Base-by-base conservation (phyloP, 2,797 vertebrate genomes). In the Rousettus madagascariensis region DNA sequence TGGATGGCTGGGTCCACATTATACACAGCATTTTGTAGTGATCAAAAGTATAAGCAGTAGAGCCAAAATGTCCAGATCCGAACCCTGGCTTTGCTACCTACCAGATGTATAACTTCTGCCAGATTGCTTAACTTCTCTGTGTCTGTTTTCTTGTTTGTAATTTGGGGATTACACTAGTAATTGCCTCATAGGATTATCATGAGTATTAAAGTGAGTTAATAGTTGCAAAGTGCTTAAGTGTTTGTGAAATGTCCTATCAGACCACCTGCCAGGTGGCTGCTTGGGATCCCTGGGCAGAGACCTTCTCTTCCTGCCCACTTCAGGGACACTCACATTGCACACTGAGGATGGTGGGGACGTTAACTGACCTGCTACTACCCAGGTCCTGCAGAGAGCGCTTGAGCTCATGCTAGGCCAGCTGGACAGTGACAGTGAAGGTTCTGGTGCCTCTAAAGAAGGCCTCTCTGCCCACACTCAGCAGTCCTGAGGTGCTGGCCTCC, bases 281-380 rank as follows among this genome's bases (percentile, higher is more conserved):
- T 41, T 55, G 75, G 72, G 33, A 22, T 24, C n/a, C 59, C 28
- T 5, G 9, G 22, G 46, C 74, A 91, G 49, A 66, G 79, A 82
- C 30, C 24, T 33, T 22, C n/a, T 71, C 24, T 24, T 38, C 75
- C 30, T 24, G 59, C 4, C 49, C 57, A 33, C 36, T 28, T 38
- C 20, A 12, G 63, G 0, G 26, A 94, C 49, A 99, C 99, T 99
- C 98, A 99, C 99, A 99, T 96, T 99, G 99, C 93, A 99, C 98
- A 0, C 99, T 98, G 93, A 99, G 99, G 28, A 98, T 98, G 95
- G 99, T 97, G 0, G 99, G 99, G 91, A 99, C 98, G 0, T 99
- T 99, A 98, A 98, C 98, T 96, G 98, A 98, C 74, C 97, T 97
- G 55, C 98, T 98, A 0, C 98, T 98, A 10, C 78, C 82, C 0